Conservation (phyloP, 2,113 vertebrate genomes). For the Natator depressus region DNA sequence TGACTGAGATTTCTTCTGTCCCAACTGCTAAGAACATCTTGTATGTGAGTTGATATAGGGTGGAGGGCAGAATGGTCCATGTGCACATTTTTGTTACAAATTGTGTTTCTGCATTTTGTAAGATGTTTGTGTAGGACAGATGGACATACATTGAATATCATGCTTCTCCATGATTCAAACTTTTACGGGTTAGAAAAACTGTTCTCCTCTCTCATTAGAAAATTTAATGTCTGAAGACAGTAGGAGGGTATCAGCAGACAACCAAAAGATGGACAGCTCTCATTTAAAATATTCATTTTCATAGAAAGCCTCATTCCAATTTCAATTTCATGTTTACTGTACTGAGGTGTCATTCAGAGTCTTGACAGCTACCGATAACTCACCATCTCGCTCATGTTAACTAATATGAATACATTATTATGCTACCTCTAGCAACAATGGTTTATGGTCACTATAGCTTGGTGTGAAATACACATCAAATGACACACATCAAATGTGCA, state of each 20-base stretch:
- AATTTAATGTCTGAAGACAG: not conserved
- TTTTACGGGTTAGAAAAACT: rapidly evolving
- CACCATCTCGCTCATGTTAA: conserved; percentile 8
- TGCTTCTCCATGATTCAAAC: not conserved
- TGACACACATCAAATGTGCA: not conserved
- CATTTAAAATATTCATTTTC: not conserved
- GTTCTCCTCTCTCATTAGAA: not conserved
- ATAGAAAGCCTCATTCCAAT: conserved; percentile 6
- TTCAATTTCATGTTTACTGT: not conserved
- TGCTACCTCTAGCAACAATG: not conserved
- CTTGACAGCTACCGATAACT: not conserved
- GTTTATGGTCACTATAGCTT: not conserved
- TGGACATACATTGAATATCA: no score
- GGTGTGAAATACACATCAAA: not conserved
- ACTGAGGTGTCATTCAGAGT: not conserved
- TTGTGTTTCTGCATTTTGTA: not conserved
- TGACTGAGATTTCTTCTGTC: not conserved
- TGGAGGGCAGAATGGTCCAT: not conserved
- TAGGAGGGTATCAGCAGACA: not conserved
- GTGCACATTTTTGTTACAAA: not conserved
- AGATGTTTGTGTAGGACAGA: no score
- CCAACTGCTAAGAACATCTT: not conserved
- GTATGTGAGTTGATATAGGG: not conserved
- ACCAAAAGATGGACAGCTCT: conserved; percentile 1
- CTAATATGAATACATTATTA: not conserved